Evolutionary conservation across 1,140 invertebrate genomes (phyloP).

Genomic region (Trichogramma pretiosum): DNA sequence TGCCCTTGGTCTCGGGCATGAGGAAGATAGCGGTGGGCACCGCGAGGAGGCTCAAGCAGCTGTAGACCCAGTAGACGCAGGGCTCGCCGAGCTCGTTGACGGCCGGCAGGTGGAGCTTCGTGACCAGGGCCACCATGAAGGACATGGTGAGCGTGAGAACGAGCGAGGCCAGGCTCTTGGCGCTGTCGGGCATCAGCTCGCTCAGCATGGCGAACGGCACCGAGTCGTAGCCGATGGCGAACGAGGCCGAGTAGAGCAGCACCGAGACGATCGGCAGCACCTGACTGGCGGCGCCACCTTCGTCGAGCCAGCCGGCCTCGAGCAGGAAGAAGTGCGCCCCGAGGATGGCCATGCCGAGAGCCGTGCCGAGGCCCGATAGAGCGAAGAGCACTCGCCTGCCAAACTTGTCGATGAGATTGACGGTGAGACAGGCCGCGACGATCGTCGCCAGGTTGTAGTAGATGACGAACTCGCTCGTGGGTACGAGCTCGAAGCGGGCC

Average conservation of each 20-base stretch:
- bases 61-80: too few relatives aligned
- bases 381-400: conserved; percentile 60
- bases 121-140: too few relatives aligned
- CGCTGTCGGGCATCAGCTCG: conserved; percentile 63
- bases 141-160: too few relatives aligned
- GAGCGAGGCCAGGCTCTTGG: conserved; percentile 57
- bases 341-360: conserved; percentile 46
- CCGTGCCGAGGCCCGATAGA: conserved; percentile 49
- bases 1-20: too few relatives aligned
- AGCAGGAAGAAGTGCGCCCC: conserved; percentile 55
- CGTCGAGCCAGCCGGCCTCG: neutral
- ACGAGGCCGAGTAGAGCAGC: conserved; percentile 10
- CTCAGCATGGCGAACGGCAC: conserved; percentile 61
- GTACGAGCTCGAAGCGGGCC: conserved; percentile 43
- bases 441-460: conserved; percentile 59
- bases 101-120: too few relatives aligned
- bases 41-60: too few relatives aligned
- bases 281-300: neutral
- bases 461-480: conserved; percentile 49
- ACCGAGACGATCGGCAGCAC: conserved; percentile 30
- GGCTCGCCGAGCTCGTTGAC: too few relatives aligned
- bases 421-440: conserved; percentile 48
- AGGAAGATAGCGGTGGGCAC: too few relatives aligned
- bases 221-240: conserved; percentile 53
- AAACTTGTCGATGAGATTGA: conserved; percentile 58